These are phyloP conservation scores for Lepidocolaptes lacrymiger DNA, from an alignment of 2,797 vertebrate species.

Conservation along the genomic window DNA sequence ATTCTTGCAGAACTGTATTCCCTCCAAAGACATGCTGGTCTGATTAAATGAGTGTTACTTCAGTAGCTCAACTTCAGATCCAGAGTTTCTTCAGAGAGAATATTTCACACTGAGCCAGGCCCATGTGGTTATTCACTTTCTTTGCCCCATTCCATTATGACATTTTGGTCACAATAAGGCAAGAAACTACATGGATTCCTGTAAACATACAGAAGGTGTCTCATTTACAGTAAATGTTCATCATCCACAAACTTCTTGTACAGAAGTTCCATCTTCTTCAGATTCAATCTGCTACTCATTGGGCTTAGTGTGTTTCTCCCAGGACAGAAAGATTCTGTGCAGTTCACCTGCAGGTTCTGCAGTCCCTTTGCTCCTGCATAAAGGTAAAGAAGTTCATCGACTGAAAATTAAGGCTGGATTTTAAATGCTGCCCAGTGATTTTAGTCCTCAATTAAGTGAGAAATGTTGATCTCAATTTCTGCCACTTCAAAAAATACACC, in stretches of 20 bases:
- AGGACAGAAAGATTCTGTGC: not conserved
- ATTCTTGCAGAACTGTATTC: not conserved
- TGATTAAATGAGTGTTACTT: not conserved
- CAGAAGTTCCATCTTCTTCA: not conserved
- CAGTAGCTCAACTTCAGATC: not conserved
- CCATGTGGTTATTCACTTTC: not conserved
- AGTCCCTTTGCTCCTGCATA: not conserved
- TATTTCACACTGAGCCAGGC: not conserved
- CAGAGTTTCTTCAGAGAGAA: not conserved
- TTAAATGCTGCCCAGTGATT: not conserved
- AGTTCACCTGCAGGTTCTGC: not conserved
- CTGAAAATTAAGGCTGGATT: not conserved
- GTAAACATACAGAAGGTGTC: not conserved
- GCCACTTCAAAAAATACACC: not conserved
- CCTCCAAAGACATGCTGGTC: not conserved
- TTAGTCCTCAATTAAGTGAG: not conserved
- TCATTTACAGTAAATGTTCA: not conserved
- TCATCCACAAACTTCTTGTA: not conserved
- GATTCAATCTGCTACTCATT: not conserved
- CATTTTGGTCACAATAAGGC: not conserved
- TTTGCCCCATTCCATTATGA: not conserved
- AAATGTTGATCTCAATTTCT: not conserved
- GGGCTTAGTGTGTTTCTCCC: not conserved
- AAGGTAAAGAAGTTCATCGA: not conserved
- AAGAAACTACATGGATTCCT: not conserved